Conservation (phyloP, 2,797 vertebrate species). For the Falco cherrug region DNA sequence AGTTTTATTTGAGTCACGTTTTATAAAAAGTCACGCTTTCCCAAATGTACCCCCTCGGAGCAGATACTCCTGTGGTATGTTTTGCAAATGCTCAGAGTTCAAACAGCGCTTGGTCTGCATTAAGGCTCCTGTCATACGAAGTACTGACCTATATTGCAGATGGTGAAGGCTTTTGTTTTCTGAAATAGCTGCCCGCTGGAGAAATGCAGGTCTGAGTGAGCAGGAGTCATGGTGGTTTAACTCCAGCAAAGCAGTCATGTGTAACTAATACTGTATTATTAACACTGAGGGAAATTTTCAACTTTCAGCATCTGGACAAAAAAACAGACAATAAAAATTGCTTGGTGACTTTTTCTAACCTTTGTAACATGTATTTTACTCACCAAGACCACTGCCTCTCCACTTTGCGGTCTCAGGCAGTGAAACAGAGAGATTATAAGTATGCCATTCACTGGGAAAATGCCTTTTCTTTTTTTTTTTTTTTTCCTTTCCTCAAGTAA, state of each 20-base stretch:
- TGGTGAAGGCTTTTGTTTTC: conserved; percentile 64
- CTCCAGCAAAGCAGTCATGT: conserved; percentile 74
- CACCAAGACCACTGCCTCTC: conserved; percentile 66
- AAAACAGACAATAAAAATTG: conserved; percentile 75
- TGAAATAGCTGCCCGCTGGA: conserved; percentile 64
- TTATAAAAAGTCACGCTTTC: neutral
- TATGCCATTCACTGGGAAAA: conserved; percentile 34
- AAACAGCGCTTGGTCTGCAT: conserved; percentile 23
- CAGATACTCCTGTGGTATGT: neutral
- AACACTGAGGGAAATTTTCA: conserved; percentile 77
- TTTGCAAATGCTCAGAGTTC: conserved; percentile 18
- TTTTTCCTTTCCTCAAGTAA: neutral
- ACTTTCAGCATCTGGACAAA: conserved; percentile 76
- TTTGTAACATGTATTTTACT: conserved; percentile 78
- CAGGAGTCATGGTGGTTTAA: conserved; percentile 64
- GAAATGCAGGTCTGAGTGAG: conserved; percentile 58
- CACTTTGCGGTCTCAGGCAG: conserved; percentile 52
- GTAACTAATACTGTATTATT: conserved; percentile 80
- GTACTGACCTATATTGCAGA: conserved; percentile 50
- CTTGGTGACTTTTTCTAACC: conserved; percentile 74
- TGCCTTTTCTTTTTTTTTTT: neutral
- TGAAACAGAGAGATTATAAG: conserved; percentile 52
- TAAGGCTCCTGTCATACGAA: conserved; percentile 40
- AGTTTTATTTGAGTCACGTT: no score
- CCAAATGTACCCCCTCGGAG: neutral